Evolutionary conservation across 2,888 invertebrate species (phyloP), one percentile per base, ranked within the genome.

Genomic region (Drosophila glabriapex): DNA sequence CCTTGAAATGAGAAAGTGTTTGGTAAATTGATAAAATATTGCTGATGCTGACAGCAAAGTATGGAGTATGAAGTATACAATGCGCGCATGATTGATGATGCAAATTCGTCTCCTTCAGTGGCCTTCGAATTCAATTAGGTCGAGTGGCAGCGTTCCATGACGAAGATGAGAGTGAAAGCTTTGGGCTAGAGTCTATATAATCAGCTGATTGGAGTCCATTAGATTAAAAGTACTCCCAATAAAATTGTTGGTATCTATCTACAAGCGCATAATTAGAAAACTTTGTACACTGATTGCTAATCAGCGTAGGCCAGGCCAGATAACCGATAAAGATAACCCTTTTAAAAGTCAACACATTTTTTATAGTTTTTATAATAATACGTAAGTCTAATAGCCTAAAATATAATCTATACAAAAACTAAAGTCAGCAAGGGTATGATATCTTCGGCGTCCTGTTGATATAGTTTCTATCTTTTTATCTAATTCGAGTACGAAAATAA

Each of bases 11-110:
- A 64, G 68, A 72, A 66, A 72, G 72, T 68, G 81, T 75, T 80
- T 70, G 68, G 54, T 78, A 83, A 80, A 87, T 87, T 85, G 84
- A 89, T 85, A 86, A 86, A 81, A 85, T 89, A 83, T 83, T 73
- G 76, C 89, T 80, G 87, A 72, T 71, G 81, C 68, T 69, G 78
- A 80, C 73, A 77, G 79, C 82, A 60, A 58, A 68, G 68, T 55
- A 59, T 43, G 53, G 39, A 59, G 61, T 22, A 58, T 60, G 77
- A 61, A 65, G 68, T 64, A 65, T 49, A 73, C 69, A 81, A 68
- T 69, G 43, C 56, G 60, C 73, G 37, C 50, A 73, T 85, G 84
- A 85, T 85, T 89, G 90, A 85, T 85, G 84, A 87, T 76, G 52
- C 72, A 63, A 68, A 62, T 68, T 55, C 58, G 46, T 16, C 59